phyloP scores from a whole-genome alignment of 2,888 invertebrate genomes.

The Chrysolina haemoptera region DNA sequence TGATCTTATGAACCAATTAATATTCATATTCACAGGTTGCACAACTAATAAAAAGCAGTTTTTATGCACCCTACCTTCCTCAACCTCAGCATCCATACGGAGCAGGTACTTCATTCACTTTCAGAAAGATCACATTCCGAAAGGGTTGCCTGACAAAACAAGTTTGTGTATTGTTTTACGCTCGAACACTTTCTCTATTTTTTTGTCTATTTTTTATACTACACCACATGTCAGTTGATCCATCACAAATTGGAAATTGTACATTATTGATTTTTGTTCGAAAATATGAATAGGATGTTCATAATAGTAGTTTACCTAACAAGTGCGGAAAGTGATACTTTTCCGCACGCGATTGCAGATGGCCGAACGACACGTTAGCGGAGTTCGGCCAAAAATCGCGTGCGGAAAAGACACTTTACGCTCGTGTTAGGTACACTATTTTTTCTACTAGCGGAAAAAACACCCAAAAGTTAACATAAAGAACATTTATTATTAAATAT shows the following conservation, averaged over 20 bases:
- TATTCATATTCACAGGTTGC: slow-evolving; percentile 8
- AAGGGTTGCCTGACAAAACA: slow-evolving; percentile 39
- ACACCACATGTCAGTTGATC: neutral
- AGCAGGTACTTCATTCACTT: slow-evolving; percentile 47
- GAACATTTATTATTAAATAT: no score
- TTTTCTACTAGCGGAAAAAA: no score
- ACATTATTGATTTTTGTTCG: no score
- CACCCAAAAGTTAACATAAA: no score
- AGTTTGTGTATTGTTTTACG: slow-evolving; percentile 26
- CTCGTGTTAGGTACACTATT: no score
- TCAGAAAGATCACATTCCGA: slow-evolving; percentile 36
- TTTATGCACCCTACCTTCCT: slow-evolving; percentile 34
- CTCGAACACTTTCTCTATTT: neutral
- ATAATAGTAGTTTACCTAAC: no score
- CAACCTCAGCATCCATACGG: slow-evolving; percentile 42
- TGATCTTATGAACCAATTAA: neutral
- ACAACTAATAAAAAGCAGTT: neutral
- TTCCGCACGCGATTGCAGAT: no score
- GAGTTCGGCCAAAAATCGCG: no score
- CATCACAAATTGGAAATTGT: neutral
- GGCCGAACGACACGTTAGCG: no score
- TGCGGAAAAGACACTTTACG: no score
- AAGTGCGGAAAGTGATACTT: no score
- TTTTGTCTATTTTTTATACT: neutral
- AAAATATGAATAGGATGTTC: no score